phyloP scores from a whole-genome alignment of 2,888 invertebrate genomes.

The Morpho achilles region DNA sequence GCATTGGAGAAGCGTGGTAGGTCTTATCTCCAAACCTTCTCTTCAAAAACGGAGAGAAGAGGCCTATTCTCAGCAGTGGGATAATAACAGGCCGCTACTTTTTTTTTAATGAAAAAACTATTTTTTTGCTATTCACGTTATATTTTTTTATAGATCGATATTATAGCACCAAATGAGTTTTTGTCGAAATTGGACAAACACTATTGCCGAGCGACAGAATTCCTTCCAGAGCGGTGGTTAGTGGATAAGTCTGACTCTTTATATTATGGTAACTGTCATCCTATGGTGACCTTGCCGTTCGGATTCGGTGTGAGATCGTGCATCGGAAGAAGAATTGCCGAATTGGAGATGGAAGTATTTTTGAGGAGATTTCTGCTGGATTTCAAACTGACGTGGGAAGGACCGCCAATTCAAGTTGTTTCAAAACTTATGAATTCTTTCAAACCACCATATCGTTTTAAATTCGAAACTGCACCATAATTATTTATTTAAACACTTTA shows the following conservation, averaged over 20 bases:
- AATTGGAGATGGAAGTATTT: constrained; percentile 82
- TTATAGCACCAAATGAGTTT: constrained; percentile 86
- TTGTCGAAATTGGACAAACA: constrained; percentile 76
- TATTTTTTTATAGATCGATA: constrained; percentile 79
- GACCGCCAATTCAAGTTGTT: constrained; percentile 51
- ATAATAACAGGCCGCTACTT: no score
- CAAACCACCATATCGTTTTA: constrained; percentile 51
- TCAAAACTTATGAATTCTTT: constrained; percentile 51
- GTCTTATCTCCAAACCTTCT: no score
- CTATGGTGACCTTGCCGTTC: constrained; percentile 82
- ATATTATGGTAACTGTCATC: constrained; percentile 71
- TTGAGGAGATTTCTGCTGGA: constrained; percentile 53
- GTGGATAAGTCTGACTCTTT: constrained; percentile 67
- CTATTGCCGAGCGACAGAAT: constrained; percentile 77
- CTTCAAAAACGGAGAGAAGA: no score
- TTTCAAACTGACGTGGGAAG: constrained; percentile 55
- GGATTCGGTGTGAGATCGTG: constrained; percentile 84
- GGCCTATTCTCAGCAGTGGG: no score
- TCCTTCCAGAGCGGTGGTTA: constrained; percentile 85
- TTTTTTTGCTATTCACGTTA: no score
- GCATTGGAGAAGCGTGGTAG: no score
- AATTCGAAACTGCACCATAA: constrained; percentile 37
- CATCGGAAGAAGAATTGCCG: constrained; percentile 85
- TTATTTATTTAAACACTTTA: no score
- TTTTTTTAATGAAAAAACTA: not conserved